These are phyloP conservation scores for Chiloscyllium punctatum DNA, from an alignment of 2,797 vertebrate genomes.

Conservation along the genomic window DNA sequence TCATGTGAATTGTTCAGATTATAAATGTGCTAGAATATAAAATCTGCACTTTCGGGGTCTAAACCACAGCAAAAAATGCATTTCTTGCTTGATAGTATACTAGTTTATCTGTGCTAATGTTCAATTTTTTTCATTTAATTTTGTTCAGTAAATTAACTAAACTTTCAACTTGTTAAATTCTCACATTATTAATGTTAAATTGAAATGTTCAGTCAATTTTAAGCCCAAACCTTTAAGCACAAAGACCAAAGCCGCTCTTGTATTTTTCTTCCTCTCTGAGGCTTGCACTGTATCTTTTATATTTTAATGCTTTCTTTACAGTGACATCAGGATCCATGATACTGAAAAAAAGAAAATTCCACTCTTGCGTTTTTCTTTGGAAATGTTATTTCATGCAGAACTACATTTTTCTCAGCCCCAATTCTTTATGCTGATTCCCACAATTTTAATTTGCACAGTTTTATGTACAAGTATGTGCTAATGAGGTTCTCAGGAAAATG, in stretches of 20 bases:
- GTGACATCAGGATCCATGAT: not conserved
- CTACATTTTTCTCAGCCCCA: not conserved
- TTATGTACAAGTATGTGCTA: not conserved
- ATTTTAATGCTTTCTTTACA: not conserved
- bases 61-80: not conserved
- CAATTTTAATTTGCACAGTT: not conserved
- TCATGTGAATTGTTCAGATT: not conserved
- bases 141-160: not conserved
- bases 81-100: not conserved
- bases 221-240: not conserved
- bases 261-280: not conserved
- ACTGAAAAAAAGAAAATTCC: not conserved
- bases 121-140: not conserved
- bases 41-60: not conserved
- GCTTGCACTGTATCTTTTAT: not conserved
- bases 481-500: not conserved
- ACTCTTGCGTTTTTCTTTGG: not conserved
- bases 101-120: not conserved
- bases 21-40: not conserved
- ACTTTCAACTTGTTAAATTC: not conserved
- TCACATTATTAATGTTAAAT: too few species aligned
- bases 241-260: not conserved
- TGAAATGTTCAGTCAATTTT: not conserved
- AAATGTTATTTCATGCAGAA: not conserved
- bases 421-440: not conserved